These are phyloP conservation scores for Antheraea mylitta DNA, from an alignment of 1,140 invertebrate species.

Conservation along the genomic window DNA sequence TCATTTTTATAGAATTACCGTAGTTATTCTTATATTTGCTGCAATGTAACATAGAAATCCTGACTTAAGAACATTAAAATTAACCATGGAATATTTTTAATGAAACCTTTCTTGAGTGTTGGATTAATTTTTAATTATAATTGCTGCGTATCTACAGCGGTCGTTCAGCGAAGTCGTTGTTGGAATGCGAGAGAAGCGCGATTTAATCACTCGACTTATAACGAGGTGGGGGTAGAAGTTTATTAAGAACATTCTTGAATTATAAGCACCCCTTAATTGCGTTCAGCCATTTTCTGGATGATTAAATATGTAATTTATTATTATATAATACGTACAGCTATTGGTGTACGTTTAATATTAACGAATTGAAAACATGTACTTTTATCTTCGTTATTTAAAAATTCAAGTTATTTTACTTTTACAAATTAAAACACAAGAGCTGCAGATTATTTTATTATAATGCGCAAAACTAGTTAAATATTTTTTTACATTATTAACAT, in stretches of 20 bases:
- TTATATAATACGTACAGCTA: not conserved
- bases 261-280: conserved; percentile 61
- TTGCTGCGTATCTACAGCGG: conserved; percentile 48
- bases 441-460: no score
- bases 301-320: conserved; percentile 34
- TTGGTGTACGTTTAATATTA: not conserved
- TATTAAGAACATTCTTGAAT: conserved; percentile 64
- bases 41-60: conserved; percentile 13
- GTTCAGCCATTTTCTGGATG: conserved; percentile 45
- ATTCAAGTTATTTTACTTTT: no score
- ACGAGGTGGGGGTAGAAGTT: conserved; percentile 41
- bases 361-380: no score
- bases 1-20: not conserved
- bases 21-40: not conserved
- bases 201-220: conserved; percentile 66
- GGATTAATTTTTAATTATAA: conserved; percentile 75
- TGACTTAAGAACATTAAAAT: conserved; percentile 27
- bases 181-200: conserved; percentile 58
- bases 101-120: conserved; percentile 41
- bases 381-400: no score
- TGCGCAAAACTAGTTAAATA: no score
- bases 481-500: no score
- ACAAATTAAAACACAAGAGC: no score
- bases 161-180: conserved; percentile 36
- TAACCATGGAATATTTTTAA: conserved; percentile 35